Conservation (phyloP, 2,113 vertebrate species). For the Barbus barbus region DNA sequence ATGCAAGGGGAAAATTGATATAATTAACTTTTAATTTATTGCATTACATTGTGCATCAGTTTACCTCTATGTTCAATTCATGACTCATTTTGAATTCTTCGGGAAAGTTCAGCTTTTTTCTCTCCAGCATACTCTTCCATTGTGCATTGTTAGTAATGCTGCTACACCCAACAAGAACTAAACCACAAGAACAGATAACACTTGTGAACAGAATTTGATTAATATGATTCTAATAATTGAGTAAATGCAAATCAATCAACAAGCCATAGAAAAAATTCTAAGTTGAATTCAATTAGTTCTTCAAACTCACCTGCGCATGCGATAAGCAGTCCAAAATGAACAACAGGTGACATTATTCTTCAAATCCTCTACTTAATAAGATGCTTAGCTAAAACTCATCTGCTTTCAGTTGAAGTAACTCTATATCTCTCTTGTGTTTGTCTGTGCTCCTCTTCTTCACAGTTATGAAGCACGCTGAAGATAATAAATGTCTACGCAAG, state of each 20-base stretch:
- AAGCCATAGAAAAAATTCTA: background rate
- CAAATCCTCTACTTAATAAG: background rate
- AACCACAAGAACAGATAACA: background rate
- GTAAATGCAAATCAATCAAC: background rate
- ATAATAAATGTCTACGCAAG: background rate
- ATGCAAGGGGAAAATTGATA: too few relatives aligned
- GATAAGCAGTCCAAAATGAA: constrained; percentile 28
- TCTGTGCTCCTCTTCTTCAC: background rate
- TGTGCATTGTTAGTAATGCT: background rate
- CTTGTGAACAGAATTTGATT: background rate
- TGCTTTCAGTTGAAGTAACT: background rate
- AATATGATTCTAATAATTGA: background rate
- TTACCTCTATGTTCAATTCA: background rate
- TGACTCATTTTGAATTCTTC: background rate
- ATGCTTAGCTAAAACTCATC: background rate
- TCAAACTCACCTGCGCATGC: constrained; percentile 26
- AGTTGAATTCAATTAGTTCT: background rate
- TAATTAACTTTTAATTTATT: background rate
- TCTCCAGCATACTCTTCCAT: constrained; percentile 6
- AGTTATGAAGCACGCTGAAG: background rate
- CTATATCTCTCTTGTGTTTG: background rate
- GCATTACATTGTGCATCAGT: background rate
- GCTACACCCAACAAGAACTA: background rate
- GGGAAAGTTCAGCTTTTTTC: background rate
- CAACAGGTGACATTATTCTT: background rate